Evolutionary conservation across 53 echinoderm and acorn worm genomes (phyloP), one percentile per base, ranked within the genome.

Genomic region (Holothuria scabra): DNA sequence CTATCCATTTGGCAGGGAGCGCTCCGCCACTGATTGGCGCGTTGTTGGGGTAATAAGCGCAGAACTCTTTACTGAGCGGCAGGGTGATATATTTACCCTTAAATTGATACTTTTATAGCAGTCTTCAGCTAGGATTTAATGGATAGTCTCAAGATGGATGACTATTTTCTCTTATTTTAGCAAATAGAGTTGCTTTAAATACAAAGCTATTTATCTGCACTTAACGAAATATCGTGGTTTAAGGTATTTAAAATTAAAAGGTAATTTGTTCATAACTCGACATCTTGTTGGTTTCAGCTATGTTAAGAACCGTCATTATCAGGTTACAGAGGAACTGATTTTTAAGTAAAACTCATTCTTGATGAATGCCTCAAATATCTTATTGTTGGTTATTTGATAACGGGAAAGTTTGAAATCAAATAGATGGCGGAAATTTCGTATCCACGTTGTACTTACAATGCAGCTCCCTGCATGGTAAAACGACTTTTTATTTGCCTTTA

Each of bases 31-130:
- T 78, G 78, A 78, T 78, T 78, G 78, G 78, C 78, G 78, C 78
- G 56, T 57, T 78, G 78, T 78, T 56, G 78, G 78, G 78, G 78
- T 78, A 78, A 78, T 78, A 78, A 78, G 78, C 78, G 78, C 58
- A 14, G 26, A 46, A 28, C 72, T 72, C 72, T 46, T 72, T 72
- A 72, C 46, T n/a, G 72, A 72, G 49, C 44, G 72, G 24, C 57
- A 57, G 56, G 24, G 28, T 78, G 78, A 78, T 78, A 78, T 78
- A 78, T 78, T 78, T 78, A 78, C 78, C 78, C 78, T 33, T 78
- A 78, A 78, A 78, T 56, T 57, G 78, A 78, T 78, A 78, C 58
- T 58, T 20, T 58, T 78, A 72, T 41, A 20, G 72, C 56, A 78
- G 56, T 78, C 78, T 57, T 41, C 72, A 72, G 48, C 22, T 38